Evolutionary conservation across 2,797 vertebrate species (phyloP).

Genomic region (Trematomus bernacchii): DNA sequence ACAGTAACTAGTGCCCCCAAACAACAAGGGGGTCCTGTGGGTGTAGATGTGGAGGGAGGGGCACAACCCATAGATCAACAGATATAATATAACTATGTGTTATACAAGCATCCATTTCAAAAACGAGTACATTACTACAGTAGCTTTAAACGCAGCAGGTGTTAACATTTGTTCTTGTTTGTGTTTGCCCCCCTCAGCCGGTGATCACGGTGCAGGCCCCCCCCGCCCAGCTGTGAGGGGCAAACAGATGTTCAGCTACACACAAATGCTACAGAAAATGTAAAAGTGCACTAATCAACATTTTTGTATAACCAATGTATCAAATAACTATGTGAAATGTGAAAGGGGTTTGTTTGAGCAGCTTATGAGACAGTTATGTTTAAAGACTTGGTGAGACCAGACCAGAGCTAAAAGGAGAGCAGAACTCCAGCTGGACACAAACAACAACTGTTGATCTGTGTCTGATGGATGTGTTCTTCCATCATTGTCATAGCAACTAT

Average conservation of each 20-base stretch:
- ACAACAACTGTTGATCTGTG: not conserved
- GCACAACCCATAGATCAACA: no score
- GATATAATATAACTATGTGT: no score
- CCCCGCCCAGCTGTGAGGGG: slow-evolving; percentile 44
- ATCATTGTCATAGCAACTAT: not conserved
- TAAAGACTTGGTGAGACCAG: not conserved
- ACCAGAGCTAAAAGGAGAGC: not conserved
- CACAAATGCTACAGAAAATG: not conserved
- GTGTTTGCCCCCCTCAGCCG: slow-evolving; percentile 66
- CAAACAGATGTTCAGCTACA: not conserved
- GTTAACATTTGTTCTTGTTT: not conserved
- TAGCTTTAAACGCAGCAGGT: no score
- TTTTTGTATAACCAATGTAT: slow-evolving; percentile 16
- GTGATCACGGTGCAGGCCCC: slow-evolving; percentile 76
- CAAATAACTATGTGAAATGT: slow-evolving; percentile 18
- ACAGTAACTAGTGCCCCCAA: no score
- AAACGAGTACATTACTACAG: no score
- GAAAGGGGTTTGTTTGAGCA: not conserved
- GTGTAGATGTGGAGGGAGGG: no score
- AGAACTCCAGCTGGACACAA: no score
- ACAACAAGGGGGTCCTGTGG: no score
- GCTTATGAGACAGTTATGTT: not conserved
- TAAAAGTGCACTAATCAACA: slow-evolving; percentile 7
- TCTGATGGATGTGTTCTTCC: not conserved
- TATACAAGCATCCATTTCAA: no score